Evolutionary conservation across 2,113 vertebrate genomes (phyloP).

Genomic region (Chloebia gouldiae): DNA sequence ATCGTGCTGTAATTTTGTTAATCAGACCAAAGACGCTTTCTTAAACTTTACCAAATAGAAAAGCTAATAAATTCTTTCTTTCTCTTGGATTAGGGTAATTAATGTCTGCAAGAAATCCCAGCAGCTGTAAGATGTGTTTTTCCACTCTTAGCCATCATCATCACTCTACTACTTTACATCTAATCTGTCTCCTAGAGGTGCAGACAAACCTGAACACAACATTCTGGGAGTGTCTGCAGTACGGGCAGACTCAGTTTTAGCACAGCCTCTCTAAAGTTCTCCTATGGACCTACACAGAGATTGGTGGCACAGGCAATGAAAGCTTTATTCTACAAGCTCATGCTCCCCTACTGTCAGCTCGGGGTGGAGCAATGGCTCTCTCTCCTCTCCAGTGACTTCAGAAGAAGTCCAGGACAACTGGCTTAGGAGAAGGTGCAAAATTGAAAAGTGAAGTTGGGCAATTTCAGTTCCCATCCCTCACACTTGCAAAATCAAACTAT

Average conservation of each 20-base stretch:
- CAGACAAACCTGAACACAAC: not conserved
- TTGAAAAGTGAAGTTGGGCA: not conserved
- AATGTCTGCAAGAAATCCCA: not conserved
- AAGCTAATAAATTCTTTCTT: not conserved
- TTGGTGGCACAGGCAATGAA: not conserved
- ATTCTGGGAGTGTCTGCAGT: not conserved
- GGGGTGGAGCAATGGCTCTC: not conserved
- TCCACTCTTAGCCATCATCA: not conserved
- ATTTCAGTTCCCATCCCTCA: not conserved
- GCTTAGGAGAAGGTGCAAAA: not conserved
- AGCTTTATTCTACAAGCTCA: not conserved
- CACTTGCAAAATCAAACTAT: not conserved
- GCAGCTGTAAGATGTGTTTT: not conserved
- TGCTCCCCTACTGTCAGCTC: rapidly evolving
- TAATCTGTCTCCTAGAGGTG: not conserved
- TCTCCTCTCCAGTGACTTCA: not conserved
- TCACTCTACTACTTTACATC: not conserved
- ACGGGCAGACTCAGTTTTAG: not conserved
- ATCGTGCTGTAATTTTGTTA: not conserved
- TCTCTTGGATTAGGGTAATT: not conserved
- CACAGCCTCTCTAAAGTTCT: not conserved
- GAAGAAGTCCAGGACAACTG: not conserved
- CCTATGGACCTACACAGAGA: not conserved
- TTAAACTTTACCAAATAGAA: not conserved
- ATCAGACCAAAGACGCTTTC: not conserved